Evolutionary conservation across 2,888 invertebrate species (phyloP).

Genomic region (Eumerus sabulonum): DNA sequence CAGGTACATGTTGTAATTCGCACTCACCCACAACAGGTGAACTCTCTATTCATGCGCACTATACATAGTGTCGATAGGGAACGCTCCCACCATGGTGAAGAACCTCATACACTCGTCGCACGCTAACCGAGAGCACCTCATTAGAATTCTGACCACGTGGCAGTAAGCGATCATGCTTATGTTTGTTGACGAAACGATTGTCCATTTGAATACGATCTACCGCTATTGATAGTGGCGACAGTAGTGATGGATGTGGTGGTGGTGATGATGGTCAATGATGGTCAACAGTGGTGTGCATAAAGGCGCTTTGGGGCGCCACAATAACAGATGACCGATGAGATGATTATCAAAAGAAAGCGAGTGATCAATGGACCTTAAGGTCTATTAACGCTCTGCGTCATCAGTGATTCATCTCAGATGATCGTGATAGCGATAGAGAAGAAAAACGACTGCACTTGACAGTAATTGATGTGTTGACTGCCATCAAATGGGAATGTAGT

Average conservation of each 20-base stretch:
- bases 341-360: neutral
- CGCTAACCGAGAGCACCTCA: constrained; percentile 7
- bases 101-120: constrained; percentile 20
- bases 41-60: constrained; percentile 33
- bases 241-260: too few species aligned
- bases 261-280: neutral
- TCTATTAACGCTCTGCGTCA: neutral
- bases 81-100: constrained; percentile 42
- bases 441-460: neutral
- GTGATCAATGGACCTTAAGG: neutral
- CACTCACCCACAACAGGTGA: constrained; percentile 43
- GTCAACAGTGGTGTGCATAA: constrained; percentile 32
- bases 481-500: neutral
- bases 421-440: constrained; percentile 24
- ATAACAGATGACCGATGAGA: neutral
- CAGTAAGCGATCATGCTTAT: constrained; percentile 50
- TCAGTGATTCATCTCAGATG: constrained; percentile 18
- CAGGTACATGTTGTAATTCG: constrained; percentile 8
- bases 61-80: neutral
- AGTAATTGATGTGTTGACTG: too few species aligned
- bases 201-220: constrained; percentile 51
- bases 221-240: constrained; percentile 28
- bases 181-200: constrained; percentile 38
- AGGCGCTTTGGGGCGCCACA: constrained; percentile 9
- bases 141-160: constrained; percentile 54